Base-by-base conservation (phyloP, 2,888 invertebrate species). In the Timema podura region DNA sequence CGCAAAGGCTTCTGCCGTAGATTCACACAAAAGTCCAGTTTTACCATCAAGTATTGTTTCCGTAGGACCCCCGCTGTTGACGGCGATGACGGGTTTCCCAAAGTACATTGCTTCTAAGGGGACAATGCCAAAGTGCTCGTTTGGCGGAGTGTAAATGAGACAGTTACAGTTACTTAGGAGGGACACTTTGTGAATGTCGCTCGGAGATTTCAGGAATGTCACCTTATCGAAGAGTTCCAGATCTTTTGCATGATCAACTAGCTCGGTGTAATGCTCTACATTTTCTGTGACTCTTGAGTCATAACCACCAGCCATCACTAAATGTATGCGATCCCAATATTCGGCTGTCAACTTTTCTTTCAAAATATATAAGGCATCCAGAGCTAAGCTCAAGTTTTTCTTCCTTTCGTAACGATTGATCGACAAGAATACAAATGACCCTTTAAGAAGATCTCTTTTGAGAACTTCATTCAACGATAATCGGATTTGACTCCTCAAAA, bases 111-210 rank as follows among this genome's bases (percentile, higher is more conserved):
- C 97, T 84, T 99, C 99, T 68, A 99, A 84, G 0, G 99, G 99
- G 9, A 99, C 99, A 77, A 99, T 99, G 6, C 99, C 99, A 84
- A 99, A 99, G 83, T 99, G 99, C 81, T 99, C 99, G 79, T 93
- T 93, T 5, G 91, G 89, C 2, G 99, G 99, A 8, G 99, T 99
- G 79, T 99, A 99, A 44, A 99, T 79, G 30, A 99, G 82, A 74
- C 93, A 91, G 69, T 88, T 86, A 75, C 93, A 91, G 70, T 88
- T 83, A 49, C 86, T 83, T n/a, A 99, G 83, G 30, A 99, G 82
- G 13, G 90, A 87, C 7, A 92, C 86, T 82, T 99, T 99, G 69
- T 91, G 87, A 57, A 85, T 81, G 79, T 98, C 97, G 66, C 88
- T 89, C 0, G 96, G 94, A 0, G 98, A 98, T 76, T 91, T 90